Evolutionary conservation across 2,113 vertebrate species (phyloP).

Genomic region (Paraplagusia blochii): DNA sequence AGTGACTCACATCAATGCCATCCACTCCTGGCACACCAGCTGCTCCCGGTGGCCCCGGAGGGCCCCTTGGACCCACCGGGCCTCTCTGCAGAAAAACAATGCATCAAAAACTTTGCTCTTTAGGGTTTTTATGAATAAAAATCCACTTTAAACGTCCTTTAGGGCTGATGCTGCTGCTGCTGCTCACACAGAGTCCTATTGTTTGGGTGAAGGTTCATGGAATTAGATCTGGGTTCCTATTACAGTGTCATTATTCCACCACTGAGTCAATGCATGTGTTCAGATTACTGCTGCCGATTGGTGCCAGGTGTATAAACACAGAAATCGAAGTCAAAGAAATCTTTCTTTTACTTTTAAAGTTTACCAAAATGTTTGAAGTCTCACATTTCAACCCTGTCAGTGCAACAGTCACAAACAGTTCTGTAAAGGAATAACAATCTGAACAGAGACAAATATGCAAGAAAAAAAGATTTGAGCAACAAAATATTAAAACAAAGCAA

Average conservation of each 20-base stretch:
- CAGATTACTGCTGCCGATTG: slow-evolving; percentile 26
- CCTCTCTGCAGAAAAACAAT: slow-evolving; percentile 79
- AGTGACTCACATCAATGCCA: slow-evolving; percentile 89
- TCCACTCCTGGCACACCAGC: slow-evolving; percentile 91
- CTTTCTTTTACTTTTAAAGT: background rate
- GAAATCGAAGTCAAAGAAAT: background rate
- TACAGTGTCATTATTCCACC: slow-evolving; percentile 22
- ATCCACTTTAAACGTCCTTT: slow-evolving; percentile 27
- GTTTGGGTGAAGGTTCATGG: slow-evolving; percentile 46
- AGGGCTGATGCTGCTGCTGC: slow-evolving; percentile 15
- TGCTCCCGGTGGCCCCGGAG: slow-evolving; percentile 78
- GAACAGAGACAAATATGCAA: too few species aligned
- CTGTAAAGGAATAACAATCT: too few species aligned
- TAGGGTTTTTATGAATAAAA: slow-evolving; percentile 12
- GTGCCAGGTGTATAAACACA: slow-evolving; percentile 18
- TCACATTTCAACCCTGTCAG: too few species aligned
- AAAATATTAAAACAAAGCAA: too few species aligned
- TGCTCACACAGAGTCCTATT: slow-evolving; percentile 56
- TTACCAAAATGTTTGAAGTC: background rate
- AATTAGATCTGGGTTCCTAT: slow-evolving; percentile 37
- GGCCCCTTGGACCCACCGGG: slow-evolving; percentile 80
- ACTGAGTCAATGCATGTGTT: slow-evolving; percentile 35
- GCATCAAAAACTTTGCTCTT: slow-evolving; percentile 10
- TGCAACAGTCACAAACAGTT: too few species aligned
- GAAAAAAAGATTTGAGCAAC: too few species aligned